phyloP scores from a whole-genome alignment of 2,113 vertebrate species.

The Phasianus colchicus region DNA sequence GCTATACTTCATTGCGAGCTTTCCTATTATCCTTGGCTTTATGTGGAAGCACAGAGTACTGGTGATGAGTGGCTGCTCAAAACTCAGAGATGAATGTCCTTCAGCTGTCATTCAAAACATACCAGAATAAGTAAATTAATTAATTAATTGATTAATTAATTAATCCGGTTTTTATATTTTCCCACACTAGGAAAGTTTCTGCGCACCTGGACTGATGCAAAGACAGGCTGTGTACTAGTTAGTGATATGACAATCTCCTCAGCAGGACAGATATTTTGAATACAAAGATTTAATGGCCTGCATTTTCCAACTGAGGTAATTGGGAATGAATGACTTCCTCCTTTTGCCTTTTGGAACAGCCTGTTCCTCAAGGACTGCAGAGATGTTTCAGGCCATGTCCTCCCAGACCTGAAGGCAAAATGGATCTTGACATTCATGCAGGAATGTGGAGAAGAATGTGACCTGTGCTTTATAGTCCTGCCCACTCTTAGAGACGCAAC shows the following conservation, averaged over 20 bases:
- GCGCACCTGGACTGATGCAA: background rate
- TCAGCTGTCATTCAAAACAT: background rate
- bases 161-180: background rate
- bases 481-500: background rate
- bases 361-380: background rate
- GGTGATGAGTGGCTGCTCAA: background rate
- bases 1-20: background rate
- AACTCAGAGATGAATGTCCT: background rate
- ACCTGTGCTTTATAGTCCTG: background rate
- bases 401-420: background rate
- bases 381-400: background rate
- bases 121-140: too few species aligned
- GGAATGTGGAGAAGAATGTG: slow-evolving; percentile 18
- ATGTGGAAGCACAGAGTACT: background rate
- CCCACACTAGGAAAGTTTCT: background rate
- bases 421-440: background rate
- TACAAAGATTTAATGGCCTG: background rate
- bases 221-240: background rate
- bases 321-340: background rate
- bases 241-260: background rate
- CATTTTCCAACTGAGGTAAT: background rate
- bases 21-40: background rate
- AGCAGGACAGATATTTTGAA: background rate
- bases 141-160: background rate
- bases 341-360: background rate